Evolutionary conservation across 2,888 invertebrate genomes (phyloP).

Genomic region (Opisthograptis luteolata): DNA sequence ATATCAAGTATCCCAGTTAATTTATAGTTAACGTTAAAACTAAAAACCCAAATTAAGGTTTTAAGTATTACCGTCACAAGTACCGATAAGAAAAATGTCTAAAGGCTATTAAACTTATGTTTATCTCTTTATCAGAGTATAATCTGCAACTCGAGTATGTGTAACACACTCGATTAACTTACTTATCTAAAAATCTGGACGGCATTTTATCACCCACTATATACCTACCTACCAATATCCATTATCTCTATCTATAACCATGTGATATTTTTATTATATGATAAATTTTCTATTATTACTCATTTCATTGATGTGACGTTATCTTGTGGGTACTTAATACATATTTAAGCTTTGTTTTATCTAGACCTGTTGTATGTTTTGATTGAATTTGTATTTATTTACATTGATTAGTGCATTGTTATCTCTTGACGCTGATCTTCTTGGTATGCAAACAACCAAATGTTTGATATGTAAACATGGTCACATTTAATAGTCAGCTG

Average conservation of each 20-base stretch:
- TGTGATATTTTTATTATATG: constrained; percentile 51
- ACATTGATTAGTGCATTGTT: constrained; percentile 64
- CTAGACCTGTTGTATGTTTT: constrained; percentile 39
- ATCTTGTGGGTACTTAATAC: constrained; percentile 60
- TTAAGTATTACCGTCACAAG: neutral
- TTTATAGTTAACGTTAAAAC: too few species aligned
- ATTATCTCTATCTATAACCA: too few species aligned
- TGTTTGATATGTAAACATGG: constrained; percentile 60
- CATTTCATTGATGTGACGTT: constrained; percentile 62
- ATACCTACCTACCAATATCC: too few species aligned
- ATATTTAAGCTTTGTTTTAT: constrained; percentile 38
- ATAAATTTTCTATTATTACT: constrained; percentile 54
- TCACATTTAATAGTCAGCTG: constrained; percentile 39
- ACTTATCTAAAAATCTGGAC: constrained; percentile 72
- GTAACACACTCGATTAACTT: constrained; percentile 66
- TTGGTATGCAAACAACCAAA: constrained; percentile 62
- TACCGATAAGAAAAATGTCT: constrained; percentile 35
- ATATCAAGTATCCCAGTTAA: too few species aligned
- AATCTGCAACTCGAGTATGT: constrained; percentile 62
- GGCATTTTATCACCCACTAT: constrained; percentile 49
- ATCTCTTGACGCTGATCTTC: constrained; percentile 55
- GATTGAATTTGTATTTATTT: constrained; percentile 65
- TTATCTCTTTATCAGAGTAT: constrained; percentile 70
- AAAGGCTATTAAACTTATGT: constrained; percentile 72
- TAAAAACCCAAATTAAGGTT: too few species aligned